Percentiles rank a stretch among this genome's conserved stretches.
phyloP scores from a whole-genome alignment of 2,888 invertebrate genomes.

The Folsomia manolachei region DNA sequence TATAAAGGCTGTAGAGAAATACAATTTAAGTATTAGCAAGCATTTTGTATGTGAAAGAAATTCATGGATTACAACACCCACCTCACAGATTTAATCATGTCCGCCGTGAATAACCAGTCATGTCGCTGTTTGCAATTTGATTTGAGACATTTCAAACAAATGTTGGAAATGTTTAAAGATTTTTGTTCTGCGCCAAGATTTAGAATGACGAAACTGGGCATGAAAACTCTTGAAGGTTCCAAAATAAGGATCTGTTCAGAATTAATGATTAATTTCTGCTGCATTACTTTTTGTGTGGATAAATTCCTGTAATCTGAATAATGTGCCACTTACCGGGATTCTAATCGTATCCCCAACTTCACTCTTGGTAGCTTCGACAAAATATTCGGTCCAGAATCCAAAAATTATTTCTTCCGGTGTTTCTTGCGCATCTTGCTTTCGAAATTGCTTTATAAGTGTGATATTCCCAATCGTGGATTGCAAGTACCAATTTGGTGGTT shows the following conservation, averaged over 20 bases:
- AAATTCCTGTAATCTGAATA: too few species aligned
- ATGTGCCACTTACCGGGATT: conserved; percentile 84
- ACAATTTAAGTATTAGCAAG: too few species aligned
- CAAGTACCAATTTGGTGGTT: conserved; percentile 89
- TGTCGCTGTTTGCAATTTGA: conserved; percentile 80
- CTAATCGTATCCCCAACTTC: conserved; percentile 77
- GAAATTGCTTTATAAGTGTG: conserved; percentile 84
- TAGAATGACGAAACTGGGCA: conserved; percentile 94
- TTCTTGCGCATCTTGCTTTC: conserved; percentile 74
- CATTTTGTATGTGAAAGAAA: too few species aligned
- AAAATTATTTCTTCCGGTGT: conserved; percentile 79
- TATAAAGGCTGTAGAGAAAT: conserved; percentile 71
- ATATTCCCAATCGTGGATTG: conserved; percentile 97
- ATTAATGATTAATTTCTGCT: too few species aligned
- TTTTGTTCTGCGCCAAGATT: conserved; percentile 92
- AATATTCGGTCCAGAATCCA: conserved; percentile 98
- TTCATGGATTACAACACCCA: not conserved
- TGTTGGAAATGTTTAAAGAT: conserved; percentile 81
- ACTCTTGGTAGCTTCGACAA: conserved; percentile 85
- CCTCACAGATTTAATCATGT: conserved; percentile 73
- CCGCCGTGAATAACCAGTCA: conserved; percentile 89
- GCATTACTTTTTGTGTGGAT: too few species aligned
- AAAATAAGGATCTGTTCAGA: conserved; percentile 69
- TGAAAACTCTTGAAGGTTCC: conserved; percentile 86
- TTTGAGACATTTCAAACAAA: conserved; percentile 74